These are phyloP conservation scores for Neuroterus valhalla DNA, from an alignment of 1,140 invertebrate genomes.

Conservation along the genomic window DNA sequence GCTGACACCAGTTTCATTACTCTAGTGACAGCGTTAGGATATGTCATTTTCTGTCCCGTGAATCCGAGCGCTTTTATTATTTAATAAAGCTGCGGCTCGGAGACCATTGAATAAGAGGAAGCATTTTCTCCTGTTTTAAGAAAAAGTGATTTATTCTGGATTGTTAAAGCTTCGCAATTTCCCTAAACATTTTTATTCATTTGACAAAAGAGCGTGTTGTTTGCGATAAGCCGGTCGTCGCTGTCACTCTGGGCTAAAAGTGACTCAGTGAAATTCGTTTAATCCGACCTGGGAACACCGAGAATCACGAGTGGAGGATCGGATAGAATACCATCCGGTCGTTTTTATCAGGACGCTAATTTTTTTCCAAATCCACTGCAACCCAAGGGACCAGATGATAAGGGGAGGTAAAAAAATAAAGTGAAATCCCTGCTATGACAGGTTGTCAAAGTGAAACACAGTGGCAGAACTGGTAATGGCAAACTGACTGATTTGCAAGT, in stretches of 20 bases:
- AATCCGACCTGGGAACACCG: slow-evolving; percentile 49
- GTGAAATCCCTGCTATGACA: slow-evolving; percentile 6
- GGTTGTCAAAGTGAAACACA: slow-evolving; percentile 39
- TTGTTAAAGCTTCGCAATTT: not conserved
- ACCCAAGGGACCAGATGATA: slow-evolving; percentile 36
- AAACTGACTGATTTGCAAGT: slow-evolving; percentile 2
- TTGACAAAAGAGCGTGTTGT: slow-evolving; percentile 25
- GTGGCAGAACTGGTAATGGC: slow-evolving; percentile 2
- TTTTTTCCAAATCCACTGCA: slow-evolving; percentile 40
- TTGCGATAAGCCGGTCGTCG: slow-evolving; percentile 39
- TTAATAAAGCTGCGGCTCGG: too few relatives aligned
- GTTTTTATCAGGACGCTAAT: slow-evolving; percentile 46
- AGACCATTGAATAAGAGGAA: too few relatives aligned
- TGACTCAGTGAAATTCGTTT: slow-evolving; percentile 48
- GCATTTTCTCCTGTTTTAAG: too few relatives aligned
- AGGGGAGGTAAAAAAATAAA: slow-evolving; percentile 26
- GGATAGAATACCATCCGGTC: slow-evolving; percentile 32
- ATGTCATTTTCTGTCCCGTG: too few relatives aligned
- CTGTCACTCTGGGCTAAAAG: slow-evolving; percentile 41
- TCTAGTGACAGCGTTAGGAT: too few relatives aligned
- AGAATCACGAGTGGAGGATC: slow-evolving; percentile 22
- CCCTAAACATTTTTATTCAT: not conserved
- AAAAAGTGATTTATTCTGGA: too few relatives aligned
- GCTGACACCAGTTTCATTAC: too few relatives aligned
- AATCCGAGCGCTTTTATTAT: too few relatives aligned